Evolutionary conservation across 2,888 invertebrate species (phyloP).

Genomic region (Coleophora deauratella): DNA sequence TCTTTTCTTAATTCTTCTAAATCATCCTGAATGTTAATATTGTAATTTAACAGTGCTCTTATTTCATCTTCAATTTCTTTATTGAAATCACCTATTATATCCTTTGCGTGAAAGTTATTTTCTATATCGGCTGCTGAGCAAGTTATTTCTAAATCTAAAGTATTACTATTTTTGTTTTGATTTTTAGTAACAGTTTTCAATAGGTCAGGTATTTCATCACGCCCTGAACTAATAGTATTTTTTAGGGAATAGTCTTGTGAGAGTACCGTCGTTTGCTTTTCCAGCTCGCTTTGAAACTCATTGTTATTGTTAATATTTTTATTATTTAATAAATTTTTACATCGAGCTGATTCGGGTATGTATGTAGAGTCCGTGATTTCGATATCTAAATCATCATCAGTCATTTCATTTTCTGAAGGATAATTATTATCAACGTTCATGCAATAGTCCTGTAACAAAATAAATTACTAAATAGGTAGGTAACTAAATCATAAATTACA

Average conservation of each 20-base stretch:
- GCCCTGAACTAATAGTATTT: slow-evolving; percentile 19
- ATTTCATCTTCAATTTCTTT: slow-evolving; percentile 76
- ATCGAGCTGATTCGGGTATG: slow-evolving; percentile 35
- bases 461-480: background rate
- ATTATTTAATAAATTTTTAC: slow-evolving; percentile 27
- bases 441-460: slow-evolving; percentile 53
- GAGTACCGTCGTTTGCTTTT: slow-evolving; percentile 23
- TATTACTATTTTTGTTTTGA: slow-evolving; percentile 44
- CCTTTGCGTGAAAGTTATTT: slow-evolving; percentile 60
- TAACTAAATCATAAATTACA: background rate
- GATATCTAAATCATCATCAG: slow-evolving; percentile 63
- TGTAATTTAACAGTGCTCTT: slow-evolving; percentile 61
- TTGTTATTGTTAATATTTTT: slow-evolving; percentile 46
- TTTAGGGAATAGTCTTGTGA: slow-evolving; percentile 15
- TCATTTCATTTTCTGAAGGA: slow-evolving; percentile 70
- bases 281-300: slow-evolving; percentile 5
- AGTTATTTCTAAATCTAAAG: slow-evolving; percentile 34
- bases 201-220: slow-evolving; percentile 58
- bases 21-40: slow-evolving; percentile 63
- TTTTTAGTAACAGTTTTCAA: slow-evolving; percentile 56
- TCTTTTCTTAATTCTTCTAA: slow-evolving; percentile 64
- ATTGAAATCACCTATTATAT: slow-evolving; percentile 74
- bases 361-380: slow-evolving; percentile 47
- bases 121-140: slow-evolving; percentile 59
- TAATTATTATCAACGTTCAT: slow-evolving; percentile 62